phyloP scores from a whole-genome alignment of 2,888 invertebrate genomes.

The Parasteatoda lunata region DNA sequence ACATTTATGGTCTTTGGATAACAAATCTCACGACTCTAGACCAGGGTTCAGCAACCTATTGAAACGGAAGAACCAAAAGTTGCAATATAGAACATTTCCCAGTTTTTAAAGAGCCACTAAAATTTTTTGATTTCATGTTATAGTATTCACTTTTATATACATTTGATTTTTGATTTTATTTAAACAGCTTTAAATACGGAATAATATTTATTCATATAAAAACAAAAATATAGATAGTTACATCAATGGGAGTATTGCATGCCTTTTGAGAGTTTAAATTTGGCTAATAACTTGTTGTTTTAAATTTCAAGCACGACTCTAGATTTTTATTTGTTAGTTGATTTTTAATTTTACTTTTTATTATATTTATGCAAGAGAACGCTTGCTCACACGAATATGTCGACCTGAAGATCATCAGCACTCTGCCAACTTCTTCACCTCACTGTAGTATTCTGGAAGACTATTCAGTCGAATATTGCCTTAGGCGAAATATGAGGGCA shows the following conservation, averaged over 20 bases:
- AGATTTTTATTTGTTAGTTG: slow-evolving; percentile 4
- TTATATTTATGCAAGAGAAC: neutral
- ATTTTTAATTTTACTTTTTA: neutral
- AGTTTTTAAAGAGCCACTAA: too few species aligned
- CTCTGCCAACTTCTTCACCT: neutral
- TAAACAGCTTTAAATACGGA: too few species aligned
- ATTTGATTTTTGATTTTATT: too few species aligned
- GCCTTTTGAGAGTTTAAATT: slow-evolving; percentile 8
- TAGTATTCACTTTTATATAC: too few species aligned
- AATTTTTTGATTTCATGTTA: too few species aligned
- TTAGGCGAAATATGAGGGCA: too few species aligned
- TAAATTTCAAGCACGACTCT: neutral
- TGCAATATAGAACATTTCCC: too few species aligned
- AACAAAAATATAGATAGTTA: neutral
- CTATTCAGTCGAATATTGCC: slow-evolving; percentile 10
- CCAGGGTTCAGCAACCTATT: too few species aligned
- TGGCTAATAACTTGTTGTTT: slow-evolving; percentile 11
- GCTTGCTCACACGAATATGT: slow-evolving; percentile 7
- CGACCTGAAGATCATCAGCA: slow-evolving; percentile 12
- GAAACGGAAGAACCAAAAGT: too few species aligned
- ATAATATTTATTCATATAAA: slow-evolving; percentile 9
- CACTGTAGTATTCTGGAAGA: slow-evolving; percentile 1
- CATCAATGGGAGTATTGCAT: slow-evolving; percentile 4
- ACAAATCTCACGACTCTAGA: too few species aligned
- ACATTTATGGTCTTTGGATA: too few species aligned